phyloP scores from a whole-genome alignment of 2,797 vertebrate genomes.

The Natrix natrix region DNA sequence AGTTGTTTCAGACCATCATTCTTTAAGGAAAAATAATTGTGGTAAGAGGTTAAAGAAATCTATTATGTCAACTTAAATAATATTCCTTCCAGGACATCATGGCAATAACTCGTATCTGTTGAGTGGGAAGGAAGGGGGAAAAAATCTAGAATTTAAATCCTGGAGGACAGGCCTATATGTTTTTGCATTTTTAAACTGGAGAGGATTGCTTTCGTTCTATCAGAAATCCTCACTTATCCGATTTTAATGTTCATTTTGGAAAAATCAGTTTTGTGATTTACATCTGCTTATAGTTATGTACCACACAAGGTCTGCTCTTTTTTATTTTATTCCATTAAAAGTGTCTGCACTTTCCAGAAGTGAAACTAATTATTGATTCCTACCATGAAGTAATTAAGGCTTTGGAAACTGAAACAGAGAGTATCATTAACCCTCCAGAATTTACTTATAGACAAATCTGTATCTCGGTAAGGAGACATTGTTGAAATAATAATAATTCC shows the following conservation, averaged over 20 bases:
- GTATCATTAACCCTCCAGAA: conserved; percentile 14
- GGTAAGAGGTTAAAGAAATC: background rate
- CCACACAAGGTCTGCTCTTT: background rate
- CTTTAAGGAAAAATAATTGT: background rate
- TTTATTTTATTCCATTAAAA: conserved; percentile 1
- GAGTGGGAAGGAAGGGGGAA: background rate
- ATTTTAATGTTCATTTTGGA: background rate
- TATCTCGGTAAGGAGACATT: background rate
- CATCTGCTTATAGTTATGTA: background rate
- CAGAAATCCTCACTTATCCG: background rate
- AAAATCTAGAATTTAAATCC: background rate
- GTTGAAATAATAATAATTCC: background rate
- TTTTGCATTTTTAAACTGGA: background rate
- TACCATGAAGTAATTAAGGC: conserved; percentile 13
- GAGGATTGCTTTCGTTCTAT: background rate
- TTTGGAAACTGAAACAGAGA: background rate
- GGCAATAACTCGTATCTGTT: background rate
- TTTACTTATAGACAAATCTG: background rate
- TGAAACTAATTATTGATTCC: conserved; percentile 4
- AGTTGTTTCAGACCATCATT: background rate
- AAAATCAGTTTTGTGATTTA: background rate
- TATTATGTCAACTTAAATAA: background rate
- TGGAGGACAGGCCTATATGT: background rate
- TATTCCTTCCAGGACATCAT: background rate
- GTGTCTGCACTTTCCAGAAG: background rate